Base-by-base conservation (phyloP, 2,797 vertebrate species). In the Ptychadena robeensis region DNA sequence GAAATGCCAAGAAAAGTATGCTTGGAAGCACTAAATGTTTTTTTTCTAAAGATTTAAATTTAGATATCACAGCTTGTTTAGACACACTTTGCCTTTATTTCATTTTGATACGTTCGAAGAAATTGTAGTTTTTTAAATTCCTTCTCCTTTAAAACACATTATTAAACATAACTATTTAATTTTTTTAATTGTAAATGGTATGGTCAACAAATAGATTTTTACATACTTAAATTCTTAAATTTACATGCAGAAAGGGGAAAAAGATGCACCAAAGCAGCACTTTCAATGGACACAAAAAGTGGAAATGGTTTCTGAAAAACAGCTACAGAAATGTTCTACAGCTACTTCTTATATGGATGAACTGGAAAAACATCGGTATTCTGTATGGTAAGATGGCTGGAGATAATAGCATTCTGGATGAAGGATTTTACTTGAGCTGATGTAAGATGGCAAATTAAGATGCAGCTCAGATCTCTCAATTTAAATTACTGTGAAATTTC, bases 361-460 rank as follows among this genome's bases (percentile, higher is more conserved):
- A 34, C 75, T 93, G 35, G 90, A 93, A 37, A 88, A 90, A 81
- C 87, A 95, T 0, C 87, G 31, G 12, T 90, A 90, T 88, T 93
- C 94, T 85, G 92, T 94, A 22, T 87, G 88, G 92, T 94, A 67
- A 90, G 92, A 18, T 83, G 44, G 65, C 4, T 22, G 57, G 18
- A 18, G 63, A 18, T 53, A 31, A 68, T 25, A 3, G 48, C 31
- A 34, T 22, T 25, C 25, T 61, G 27, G 59, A 61, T 61, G 59
- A 61, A 61, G 28, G n/a, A 61, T 11, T 61, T 61, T 25, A 15
- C 4, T 15, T 11, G 48, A 61, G 59, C 59, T 61, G 27, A 61
- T 61, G 59, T 61, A 61, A 61, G 25, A 61, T 28, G n/a, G n/a
- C 27, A n/a, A 53, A 53, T 40, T 40, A 40, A 14, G 38, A 57